Base-by-base conservation (phyloP, 2,797 vertebrate species). In the Lycodopsis pacificus region DNA sequence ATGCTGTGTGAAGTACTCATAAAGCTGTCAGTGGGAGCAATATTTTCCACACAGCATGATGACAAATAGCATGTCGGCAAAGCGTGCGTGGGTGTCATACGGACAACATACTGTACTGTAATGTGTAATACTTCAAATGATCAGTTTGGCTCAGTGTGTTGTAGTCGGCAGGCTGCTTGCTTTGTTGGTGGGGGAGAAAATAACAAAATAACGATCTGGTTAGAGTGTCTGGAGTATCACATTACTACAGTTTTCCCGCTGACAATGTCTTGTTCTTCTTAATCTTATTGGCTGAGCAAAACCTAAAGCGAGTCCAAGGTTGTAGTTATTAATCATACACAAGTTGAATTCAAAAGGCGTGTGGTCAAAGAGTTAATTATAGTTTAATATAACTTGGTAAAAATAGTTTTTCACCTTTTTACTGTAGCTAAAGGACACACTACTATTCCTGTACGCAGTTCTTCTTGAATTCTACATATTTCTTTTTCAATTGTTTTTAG, bases 1-100 rank as follows among this genome's bases (percentile, higher is more conserved):
- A 89, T 81, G 67, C 84, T 92, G 80, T 84, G 84, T 92, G 85
- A 93, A 92, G 82, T 77, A 42, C 61, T 83, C 79, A 82, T 94
- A 92, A 93, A 93, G 59, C 89, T 92, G 91, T 92, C 87, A 89
- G 84, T 80, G 49, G 67, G 63, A 81, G 89, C 77, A 85, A 90
- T 84, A 85, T 91, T 93, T 93, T 92, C 87, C 79, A 90, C 77
- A 56, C 36, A 59, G 80, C 71, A 30, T 82, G 66, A 90, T 90
- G 87, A 92, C 84, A 92, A 90, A 90, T 70, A 86, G 65, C 73
- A 86, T 81, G 83, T 71, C 85, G 76, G 75, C 85, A 79, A 77
- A 74, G 79, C 74, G 80, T 80, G 73, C 51, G 54, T 88, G 85
- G 73, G 79, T 90, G 86, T 88, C 69, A 80, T 77, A 80, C 82